Base-by-base conservation (phyloP, 1,140 invertebrate genomes). In the Zaprionus ornatus region DNA sequence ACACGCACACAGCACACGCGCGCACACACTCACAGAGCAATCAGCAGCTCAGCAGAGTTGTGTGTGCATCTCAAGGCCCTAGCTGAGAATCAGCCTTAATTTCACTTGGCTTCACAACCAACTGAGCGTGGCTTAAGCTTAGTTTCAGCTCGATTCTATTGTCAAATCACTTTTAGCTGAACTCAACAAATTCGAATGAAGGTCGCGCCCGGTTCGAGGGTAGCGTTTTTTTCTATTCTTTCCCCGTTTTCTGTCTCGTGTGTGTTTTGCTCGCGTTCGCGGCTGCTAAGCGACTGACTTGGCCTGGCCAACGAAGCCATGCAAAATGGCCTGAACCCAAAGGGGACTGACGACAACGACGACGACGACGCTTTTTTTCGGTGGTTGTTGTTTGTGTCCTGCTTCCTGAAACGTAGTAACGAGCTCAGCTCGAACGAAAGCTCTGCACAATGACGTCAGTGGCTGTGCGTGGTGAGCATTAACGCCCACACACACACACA, bases 371-470 rank as follows among this genome's bases (percentile, higher is more conserved):
- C n/a, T 45, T 45, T 45, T 61, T 13, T 56, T 62, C 55, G 37
- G 37, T 35, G 60, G 62, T 40, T 45, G 54, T 55, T 75, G 66
- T 69, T 68, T 74, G 54, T 65, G 70, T 61, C 67, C 77, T 76
- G 77, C 74, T 84, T 76, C 79, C 79, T 78, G 80, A 72, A 91
- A 77, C 87, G 77, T 88, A 88, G 85, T 88, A 88, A 88, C 85
- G 75, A 70, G 65, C 27, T 50, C 48, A 68, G 64, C 65, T 32
- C 29, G 63, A 23, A 52, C 67, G 13, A 61, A 67, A 91, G 87
- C 87, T 86, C 72, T 84, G 35, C 74, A 75, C 83, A 81, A 91
- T 91, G 87, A 91, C 87, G 87, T 91, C 87, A 91, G 79, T 63
- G 4, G 66, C 80, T 71, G 79, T 86, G 86, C 75, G 79, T 90